Evolutionary conservation across 2,888 invertebrate genomes (phyloP), one percentile per base, ranked within the genome.

Genomic region (Altica lythri): DNA sequence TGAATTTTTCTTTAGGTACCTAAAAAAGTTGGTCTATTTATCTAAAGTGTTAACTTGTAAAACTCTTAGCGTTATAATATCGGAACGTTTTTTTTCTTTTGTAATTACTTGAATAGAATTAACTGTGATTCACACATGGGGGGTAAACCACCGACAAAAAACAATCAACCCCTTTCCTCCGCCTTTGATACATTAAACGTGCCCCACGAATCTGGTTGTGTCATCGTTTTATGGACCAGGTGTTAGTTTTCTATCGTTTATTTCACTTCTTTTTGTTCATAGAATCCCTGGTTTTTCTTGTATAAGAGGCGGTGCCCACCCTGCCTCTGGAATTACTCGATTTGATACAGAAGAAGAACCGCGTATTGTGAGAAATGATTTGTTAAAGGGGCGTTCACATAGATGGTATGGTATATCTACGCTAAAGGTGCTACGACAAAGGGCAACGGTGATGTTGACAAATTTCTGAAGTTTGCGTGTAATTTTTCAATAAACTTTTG

Each of bases 301-400:
- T 61, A 53, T 57, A 66, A 74, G 63, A 72, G 75, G 75, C 71
- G 73, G 71, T 68, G 61, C 72, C 64, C 67, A 67, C 54, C 71
- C 71, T 69, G 67, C 75, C 75, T 73, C 75, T 71, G 73, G 75
- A 75, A 75, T 75, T 75, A 75, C 73, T 68, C 74, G 73, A 75
- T 75, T 75, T 75, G 75, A 75, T 75, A 74, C 73, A 74, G 70
- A 69, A 70, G 69, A 71, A 68, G 64, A 69, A 68, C 50, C 62
- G 60, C 62, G 68, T 59, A 64, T 68, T 68, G 68, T 70, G 57
- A 59, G 57, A 61, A 63, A 68, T 70, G 70, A 72, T 70, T 72
- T 71, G 69, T 70, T 65, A 66, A 65, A 66, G 69, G 70, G 73
- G 72, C 71, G 72, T 40, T 14, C 14, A 40, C n/a, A 19, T 22